phyloP scores from a whole-genome alignment of 2,888 invertebrate genomes.

The Dendrolimus houi region DNA sequence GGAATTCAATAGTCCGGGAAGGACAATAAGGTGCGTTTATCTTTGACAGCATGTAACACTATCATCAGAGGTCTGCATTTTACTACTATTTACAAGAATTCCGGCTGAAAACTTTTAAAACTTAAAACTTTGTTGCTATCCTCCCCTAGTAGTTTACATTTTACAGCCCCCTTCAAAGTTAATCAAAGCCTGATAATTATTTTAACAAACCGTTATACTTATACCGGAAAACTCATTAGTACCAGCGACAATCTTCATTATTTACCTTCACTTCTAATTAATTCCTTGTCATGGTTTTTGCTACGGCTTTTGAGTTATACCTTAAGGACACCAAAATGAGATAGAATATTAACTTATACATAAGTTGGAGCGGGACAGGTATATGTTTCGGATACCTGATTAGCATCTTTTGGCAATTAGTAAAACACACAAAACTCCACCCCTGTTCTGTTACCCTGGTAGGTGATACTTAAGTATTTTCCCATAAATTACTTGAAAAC shows the following conservation, averaged over 20 bases:
- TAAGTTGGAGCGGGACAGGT: constrained; percentile 31
- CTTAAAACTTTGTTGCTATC: too few relatives aligned
- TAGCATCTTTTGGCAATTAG: constrained; percentile 79
- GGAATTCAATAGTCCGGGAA: too few relatives aligned
- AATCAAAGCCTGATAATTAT: not conserved
- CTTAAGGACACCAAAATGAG: constrained; percentile 43
- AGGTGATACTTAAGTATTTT: constrained; percentile 73
- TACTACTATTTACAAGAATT: too few relatives aligned
- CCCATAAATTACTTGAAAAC: constrained; percentile 73
- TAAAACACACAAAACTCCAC: constrained; percentile 80
- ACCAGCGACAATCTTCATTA: constrained; percentile 72
- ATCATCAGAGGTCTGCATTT: too few relatives aligned
- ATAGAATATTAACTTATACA: constrained; percentile 19
- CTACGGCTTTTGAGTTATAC: constrained; percentile 69
- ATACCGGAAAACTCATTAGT: constrained; percentile 63
- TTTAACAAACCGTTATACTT: not conserved
- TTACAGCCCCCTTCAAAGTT: not conserved
- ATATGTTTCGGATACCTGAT: constrained; percentile 62
- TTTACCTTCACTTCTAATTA: constrained; percentile 75
- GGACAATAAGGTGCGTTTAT: too few relatives aligned
- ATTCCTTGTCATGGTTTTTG: constrained; percentile 78
- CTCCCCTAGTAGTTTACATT: too few relatives aligned
- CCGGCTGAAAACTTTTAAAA: too few relatives aligned
- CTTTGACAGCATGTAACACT: too few relatives aligned
- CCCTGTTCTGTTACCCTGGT: constrained; percentile 73